phyloP scores from a whole-genome alignment of 2,888 invertebrate genomes.

The Acanthopleura granulata region DNA sequence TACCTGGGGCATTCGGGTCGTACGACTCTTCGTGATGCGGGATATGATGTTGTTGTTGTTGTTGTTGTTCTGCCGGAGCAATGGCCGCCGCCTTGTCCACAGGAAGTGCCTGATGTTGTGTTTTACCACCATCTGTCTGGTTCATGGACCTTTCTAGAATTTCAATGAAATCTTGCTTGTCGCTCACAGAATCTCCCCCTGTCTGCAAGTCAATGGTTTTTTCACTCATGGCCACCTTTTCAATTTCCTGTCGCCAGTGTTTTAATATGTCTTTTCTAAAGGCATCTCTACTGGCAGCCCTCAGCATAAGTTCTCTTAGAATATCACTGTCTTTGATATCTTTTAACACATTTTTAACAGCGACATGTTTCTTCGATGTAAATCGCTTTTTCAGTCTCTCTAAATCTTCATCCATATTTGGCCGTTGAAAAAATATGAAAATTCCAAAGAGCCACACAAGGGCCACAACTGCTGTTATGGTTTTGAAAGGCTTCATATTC shows the following conservation, averaged over 20 bases:
- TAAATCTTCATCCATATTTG: neutral
- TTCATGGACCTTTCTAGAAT: too few species aligned
- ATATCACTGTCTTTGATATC: neutral
- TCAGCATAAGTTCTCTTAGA: neutral
- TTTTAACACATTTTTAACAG: neutral
- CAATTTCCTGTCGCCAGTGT: neutral
- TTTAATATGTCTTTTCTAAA: neutral
- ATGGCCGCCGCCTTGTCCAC: too few species aligned
- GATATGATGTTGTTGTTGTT: too few species aligned
- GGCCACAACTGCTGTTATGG: neutral
- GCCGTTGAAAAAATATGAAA: constrained; percentile 2
- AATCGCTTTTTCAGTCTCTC: neutral
- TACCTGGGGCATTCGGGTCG: constrained; percentile 12
- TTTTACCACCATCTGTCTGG: too few species aligned
- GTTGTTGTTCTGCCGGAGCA: too few species aligned
- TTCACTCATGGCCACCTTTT: too few species aligned
- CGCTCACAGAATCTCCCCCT: too few species aligned
- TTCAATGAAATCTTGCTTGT: too few species aligned
- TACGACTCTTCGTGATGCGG: neutral
- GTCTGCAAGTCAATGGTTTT: too few species aligned
- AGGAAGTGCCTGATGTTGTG: too few species aligned
- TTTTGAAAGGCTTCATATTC: too few species aligned
- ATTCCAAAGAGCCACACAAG: neutral
- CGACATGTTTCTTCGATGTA: neutral
- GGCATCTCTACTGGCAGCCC: neutral